Percentiles rank a stretch among this genome's conserved stretches.
phyloP scores from a whole-genome alignment of 2,113 vertebrate species.

The Prolemur simus region DNA sequence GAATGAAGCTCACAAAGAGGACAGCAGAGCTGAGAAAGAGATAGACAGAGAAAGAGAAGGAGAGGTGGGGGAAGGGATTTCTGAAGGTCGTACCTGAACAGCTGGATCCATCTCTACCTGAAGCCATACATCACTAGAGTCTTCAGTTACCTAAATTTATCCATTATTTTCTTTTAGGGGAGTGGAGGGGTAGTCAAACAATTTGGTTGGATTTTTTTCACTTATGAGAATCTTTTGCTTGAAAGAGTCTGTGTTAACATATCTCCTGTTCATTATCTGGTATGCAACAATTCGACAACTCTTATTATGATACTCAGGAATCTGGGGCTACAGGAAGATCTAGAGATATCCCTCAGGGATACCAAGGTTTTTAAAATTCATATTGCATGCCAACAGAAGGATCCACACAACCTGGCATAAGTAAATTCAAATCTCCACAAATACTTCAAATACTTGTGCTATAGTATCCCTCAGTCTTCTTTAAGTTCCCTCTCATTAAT shows the following conservation, averaged over 20 bases:
- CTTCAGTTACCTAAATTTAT: not conserved
- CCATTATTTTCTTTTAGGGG: not conserved
- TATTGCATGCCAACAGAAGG: not conserved
- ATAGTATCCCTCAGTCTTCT: not conserved
- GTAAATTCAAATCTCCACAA: not conserved
- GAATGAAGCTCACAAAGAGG: not conserved
- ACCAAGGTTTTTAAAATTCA: not conserved
- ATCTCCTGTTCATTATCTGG: not conserved
- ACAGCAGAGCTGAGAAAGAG: not conserved
- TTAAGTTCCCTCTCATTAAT: not conserved
- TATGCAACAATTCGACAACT: not conserved
- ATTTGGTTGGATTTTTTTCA: not conserved
- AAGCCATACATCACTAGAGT: not conserved
- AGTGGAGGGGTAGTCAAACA: not conserved
- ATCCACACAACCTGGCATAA: not conserved
- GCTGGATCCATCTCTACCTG: not conserved
- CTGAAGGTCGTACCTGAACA: not conserved
- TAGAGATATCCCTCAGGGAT: not conserved
- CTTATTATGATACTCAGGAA: not conserved
- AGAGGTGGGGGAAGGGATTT: not conserved
- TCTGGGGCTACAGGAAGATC: not conserved
- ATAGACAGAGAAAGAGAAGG: fast-evolving
- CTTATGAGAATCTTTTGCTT: not conserved
- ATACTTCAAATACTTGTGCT: not conserved
- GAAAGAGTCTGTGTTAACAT: not conserved